Evolutionary conservation across 35 echinoderm and acorn worm genomes (phyloP).

Genomic region (Hemicentrotus pulcherrimus): DNA sequence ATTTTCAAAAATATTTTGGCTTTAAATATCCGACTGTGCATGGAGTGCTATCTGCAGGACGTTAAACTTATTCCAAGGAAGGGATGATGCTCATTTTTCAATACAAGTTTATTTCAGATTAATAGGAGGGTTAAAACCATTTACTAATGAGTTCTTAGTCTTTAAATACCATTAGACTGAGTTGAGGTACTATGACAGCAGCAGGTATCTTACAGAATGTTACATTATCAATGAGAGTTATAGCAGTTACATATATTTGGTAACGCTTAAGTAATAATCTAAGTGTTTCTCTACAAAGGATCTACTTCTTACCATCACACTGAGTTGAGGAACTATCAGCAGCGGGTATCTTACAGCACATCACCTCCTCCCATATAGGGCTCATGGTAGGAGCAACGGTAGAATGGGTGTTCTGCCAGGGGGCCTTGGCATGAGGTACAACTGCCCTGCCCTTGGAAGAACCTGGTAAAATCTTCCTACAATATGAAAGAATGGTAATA

Average conservation of each 20-base stretch:
- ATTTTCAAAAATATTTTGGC: no score
- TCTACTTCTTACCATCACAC: background rate
- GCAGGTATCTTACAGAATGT: background rate
- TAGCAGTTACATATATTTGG: background rate
- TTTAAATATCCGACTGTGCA: no score
- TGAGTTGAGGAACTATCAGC: background rate
- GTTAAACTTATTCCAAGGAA: no score
- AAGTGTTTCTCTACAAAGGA: no score
- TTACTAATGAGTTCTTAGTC: background rate
- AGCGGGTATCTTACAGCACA: background rate
- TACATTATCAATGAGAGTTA: background rate
- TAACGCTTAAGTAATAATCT: no score
- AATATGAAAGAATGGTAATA: background rate
- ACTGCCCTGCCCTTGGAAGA: background rate
- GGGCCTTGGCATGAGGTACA: background rate
- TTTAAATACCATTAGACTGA: background rate
- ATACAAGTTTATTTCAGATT: no score
- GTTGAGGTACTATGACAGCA: background rate
- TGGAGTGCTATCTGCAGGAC: no score
- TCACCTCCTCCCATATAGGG: background rate
- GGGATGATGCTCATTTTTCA: no score
- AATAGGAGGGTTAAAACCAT: no score
- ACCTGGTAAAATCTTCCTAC: background rate
- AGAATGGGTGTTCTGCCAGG: conserved; percentile 15
- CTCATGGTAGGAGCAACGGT: background rate